Conservation (phyloP, 1,140 invertebrate genomes). For the Cherax quadricarinatus region DNA sequence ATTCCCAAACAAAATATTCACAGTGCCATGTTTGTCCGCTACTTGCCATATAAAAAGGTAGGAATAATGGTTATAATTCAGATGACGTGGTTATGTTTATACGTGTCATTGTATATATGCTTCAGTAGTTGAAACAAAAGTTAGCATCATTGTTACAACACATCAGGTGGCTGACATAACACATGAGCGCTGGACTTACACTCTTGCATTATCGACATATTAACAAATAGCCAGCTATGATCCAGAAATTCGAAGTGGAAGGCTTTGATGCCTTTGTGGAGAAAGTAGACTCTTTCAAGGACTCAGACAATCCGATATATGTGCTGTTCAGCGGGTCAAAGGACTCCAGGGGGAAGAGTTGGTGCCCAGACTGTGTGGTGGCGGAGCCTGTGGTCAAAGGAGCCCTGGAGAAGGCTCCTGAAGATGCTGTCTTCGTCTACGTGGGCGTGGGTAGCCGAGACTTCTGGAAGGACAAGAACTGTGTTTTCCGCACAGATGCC, state of each 20-base stretch:
- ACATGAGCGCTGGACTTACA: no score
- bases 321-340: conserved; percentile 77
- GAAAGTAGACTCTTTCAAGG: conserved; percentile 57
- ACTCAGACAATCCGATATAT: conserved; percentile 74
- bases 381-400: conserved; percentile 77
- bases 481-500: conserved; percentile 76
- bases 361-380: conserved; percentile 79
- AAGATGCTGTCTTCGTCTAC: conserved; percentile 76
- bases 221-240: conserved; percentile 58
- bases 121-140: no score
- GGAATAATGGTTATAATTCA: background rate
- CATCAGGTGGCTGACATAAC: no score
- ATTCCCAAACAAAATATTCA: background rate
- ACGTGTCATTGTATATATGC: no score
- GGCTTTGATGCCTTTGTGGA: conserved; percentile 74
- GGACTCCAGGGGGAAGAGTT: conserved; percentile 76
- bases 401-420: conserved; percentile 74
- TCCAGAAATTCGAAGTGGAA: conserved; percentile 72
- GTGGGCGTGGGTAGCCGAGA: conserved; percentile 76
- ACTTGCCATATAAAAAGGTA: background rate
- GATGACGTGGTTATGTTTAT: no score
- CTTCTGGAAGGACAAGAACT: conserved; percentile 76
- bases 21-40: background rate
- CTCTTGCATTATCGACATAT: no score
- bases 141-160: no score